phyloP scores from a whole-genome alignment of 2,888 invertebrate genomes.

The Drosophila melanosoma region DNA sequence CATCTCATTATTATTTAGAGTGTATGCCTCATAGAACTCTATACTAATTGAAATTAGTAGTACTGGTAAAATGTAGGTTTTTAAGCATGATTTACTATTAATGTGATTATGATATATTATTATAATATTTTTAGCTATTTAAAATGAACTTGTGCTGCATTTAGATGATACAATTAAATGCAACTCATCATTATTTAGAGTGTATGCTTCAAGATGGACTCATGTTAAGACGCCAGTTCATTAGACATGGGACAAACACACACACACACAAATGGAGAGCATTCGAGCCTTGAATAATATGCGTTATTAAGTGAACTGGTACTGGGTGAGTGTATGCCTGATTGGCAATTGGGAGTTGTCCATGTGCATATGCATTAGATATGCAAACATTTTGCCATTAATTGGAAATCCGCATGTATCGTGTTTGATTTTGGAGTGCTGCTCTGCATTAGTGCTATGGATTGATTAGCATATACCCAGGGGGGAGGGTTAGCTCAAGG shows the following conservation, averaged over 20 bases:
- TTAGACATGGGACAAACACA: constrained; percentile 42
- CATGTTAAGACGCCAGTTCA: constrained; percentile 58
- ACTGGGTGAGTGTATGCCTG: neutral
- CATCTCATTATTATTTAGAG: neutral
- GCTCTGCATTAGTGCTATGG: constrained; percentile 29
- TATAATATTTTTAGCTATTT: too few relatives aligned
- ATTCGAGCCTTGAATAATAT: constrained; percentile 60
- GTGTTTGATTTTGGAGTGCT: constrained; percentile 50
- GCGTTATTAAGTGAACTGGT: constrained; percentile 61
- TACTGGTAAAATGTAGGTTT: too few relatives aligned
- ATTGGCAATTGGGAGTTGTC: constrained; percentile 21
- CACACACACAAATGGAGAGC: constrained; percentile 1
- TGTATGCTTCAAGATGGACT: constrained; percentile 21
- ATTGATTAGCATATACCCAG: constrained; percentile 61
- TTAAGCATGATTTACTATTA: too few relatives aligned
- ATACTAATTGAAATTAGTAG: too few relatives aligned
- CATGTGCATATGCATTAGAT: constrained; percentile 47
- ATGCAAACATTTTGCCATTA: constrained; percentile 69
- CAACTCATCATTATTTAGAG: neutral
- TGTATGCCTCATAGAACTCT: neutral
- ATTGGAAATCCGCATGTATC: constrained; percentile 66
- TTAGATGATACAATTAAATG: neutral
- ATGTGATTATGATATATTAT: too few relatives aligned
- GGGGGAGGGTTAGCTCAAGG: constrained; percentile 19
- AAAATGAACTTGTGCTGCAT: neutral